Base-by-base conservation (phyloP, 92 coral and sea anemone species). In the Actinostola sp. region DNA sequence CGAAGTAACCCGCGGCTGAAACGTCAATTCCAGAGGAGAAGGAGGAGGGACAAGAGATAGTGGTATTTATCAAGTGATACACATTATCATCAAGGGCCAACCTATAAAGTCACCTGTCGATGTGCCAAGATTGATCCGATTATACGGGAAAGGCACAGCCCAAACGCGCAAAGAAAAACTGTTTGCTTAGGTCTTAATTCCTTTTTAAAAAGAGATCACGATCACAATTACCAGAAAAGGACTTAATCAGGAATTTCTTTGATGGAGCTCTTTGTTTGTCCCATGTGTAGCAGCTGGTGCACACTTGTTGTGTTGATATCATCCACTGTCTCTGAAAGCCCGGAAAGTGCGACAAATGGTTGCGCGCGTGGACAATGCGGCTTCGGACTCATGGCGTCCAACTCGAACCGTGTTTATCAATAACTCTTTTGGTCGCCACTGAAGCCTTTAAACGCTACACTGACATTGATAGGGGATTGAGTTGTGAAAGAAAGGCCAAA, bases 191-290 rank as follows among this genome's bases (percentile, higher is more conserved):
- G 43, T 19, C 49, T 68, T 68, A 68, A 52, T 68, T 68, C 74
- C 62, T 33, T 68, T 68, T 68, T 68, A 50, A 50, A 68, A 50
- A 34, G 28, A 29, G 51, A 33, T 65, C 59, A 57, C 36, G 38
- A 57, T 66, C 63, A 68, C 74, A 50, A 68, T 52, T 68, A 51
- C 62, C 61, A 68, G 25, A 20, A 24, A 68, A 51, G 62, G 42
- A 42, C 74, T 68, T 68, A 68, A 68, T 68, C 30, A 68, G 74
- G 73, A 68, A 64, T 39, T 36, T 29, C 32, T 50, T 29, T 66
- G 72, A 66, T 46, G 57, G 45, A 29, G 27, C 58, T 44, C 38
- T 32, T 68, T 68, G 61, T 50, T 57, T 49, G 64, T 1, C 32
- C 33, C 74, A 52, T 68, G 62, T 52, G 59, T 8, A 68, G 8